Evolutionary conservation across 1,140 invertebrate species (phyloP), one percentile per base, ranked within the genome.

Genomic region (Diorhabda carinulata): DNA sequence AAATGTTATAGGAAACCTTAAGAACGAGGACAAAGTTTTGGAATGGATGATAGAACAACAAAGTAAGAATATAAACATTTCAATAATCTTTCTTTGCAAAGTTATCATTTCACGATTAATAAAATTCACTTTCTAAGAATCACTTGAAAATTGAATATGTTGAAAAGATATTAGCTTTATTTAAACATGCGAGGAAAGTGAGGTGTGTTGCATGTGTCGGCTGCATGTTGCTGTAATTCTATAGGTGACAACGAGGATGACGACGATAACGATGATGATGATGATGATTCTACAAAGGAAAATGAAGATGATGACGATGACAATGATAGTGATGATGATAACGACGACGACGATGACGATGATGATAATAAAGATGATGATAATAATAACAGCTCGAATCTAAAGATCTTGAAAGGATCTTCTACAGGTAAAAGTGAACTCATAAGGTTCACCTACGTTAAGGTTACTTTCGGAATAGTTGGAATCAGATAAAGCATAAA

Each of bases 11-110:
- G 94, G 94, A 86, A 92, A 97, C 88, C 90, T 97, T 86, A 93
- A 90, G 86, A 92, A 96, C 81, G 95, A 96, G 89, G 91, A 95
- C 83, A 92, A 92, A 87, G 94, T 97, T 85, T 90, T 97, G 86
- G 91, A 93, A 86, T 96, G 93, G 93, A 90, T 95, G 86, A 87
- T 95, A 86, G 90, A 94, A 86, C 92, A 95, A 87, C 93, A 94
- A 90, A 93, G 92, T 94, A 93, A 94, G 92, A 87, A 71, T 72
- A 71, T 66, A 70, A 61, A 44, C 44, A 9, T 70, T 64, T 43
- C 45, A 67, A 8, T 67, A 40, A n/a, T 45, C n/a, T 67, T 42
- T 63, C 42, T 56, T 56, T 41, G 63, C 8, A 45, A 52, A 6
- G 47, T 52, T n/a, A 52, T 52, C 47, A 52, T 8, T 52, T 8